These are phyloP conservation scores for Digitonthophagus gazella DNA, from an alignment of 2,888 invertebrate genomes.

Conservation along the genomic window DNA sequence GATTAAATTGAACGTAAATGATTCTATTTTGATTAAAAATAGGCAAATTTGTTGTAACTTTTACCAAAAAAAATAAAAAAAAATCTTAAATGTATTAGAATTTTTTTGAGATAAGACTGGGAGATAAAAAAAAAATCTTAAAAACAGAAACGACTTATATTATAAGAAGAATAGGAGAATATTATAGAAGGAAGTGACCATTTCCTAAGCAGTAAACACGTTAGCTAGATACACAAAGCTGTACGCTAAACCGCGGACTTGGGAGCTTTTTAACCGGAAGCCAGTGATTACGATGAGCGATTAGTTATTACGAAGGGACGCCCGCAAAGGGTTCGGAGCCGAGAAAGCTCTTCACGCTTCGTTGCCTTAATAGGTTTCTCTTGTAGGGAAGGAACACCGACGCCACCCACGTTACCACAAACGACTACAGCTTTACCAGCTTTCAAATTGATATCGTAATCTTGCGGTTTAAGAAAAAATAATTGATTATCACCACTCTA, in stretches of 20 bases:
- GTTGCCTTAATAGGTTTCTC: not conserved
- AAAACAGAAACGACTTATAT: too few relatives aligned
- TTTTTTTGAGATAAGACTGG: too few relatives aligned
- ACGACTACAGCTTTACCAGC: not conserved
- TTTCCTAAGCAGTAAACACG: not conserved
- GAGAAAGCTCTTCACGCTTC: not conserved
- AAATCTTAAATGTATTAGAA: too few relatives aligned
- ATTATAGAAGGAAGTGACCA: not conserved
- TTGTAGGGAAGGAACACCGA: not conserved
- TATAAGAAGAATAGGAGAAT: too few relatives aligned
- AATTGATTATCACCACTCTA: too few relatives aligned
- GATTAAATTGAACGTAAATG: too few relatives aligned
- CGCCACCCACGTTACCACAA: not conserved
- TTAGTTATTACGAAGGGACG: constrained; percentile 32
- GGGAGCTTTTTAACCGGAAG: constrained; percentile 31
- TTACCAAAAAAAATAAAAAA: too few relatives aligned
- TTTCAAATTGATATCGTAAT: not conserved
- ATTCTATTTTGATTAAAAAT: too few relatives aligned
- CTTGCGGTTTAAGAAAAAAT: not conserved
- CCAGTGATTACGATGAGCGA: constrained; percentile 35
- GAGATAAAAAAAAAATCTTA: too few relatives aligned
- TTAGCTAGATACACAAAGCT: not conserved
- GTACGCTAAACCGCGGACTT: not conserved
- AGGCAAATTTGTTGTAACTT: too few relatives aligned
- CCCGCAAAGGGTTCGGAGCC: constrained; percentile 4